Base-by-base conservation (phyloP, 1,140 invertebrate species). In the Magallana angulata region DNA sequence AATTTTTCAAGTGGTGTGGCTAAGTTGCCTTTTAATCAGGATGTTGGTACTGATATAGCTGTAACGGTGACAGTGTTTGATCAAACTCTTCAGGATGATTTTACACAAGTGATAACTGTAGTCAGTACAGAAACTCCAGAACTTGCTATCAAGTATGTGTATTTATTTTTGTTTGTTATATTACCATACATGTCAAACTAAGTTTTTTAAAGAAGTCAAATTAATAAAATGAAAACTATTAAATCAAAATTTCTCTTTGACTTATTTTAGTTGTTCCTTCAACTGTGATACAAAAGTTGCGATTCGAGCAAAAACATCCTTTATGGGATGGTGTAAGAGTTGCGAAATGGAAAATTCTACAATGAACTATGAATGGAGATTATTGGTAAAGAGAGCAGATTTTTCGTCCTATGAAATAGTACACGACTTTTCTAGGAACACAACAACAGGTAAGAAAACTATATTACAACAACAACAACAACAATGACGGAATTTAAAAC, bases 31-130 rank as follows among this genome's bases (percentile, higher is more conserved):
- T 12, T 76, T 30, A 30, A 76, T 30, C 24, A 30, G 12, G 24
- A 76, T 76, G 30, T 30, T 30, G 68, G 36, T 12, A 30, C 24
- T 57, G 81, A 58, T n/a, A 14, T 82, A 16, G 8, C 57, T 82
- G 14, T 82, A n/a, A 82, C 81, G 4, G 81, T 82, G 9, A 82
- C 48, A n/a, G 81, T 82, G 81, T 18, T 57, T 82, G 81, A 58
- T 7, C 56, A 58, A 8, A 18, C 48, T 30, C n/a, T 6, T 57
- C 14, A 82, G 4, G 48, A 57, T 82, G 18, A 57, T 8, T 82
- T 82, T 14, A 82, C 81, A 82, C 81, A 82, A 30, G 57, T 57
- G 3, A 82, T 82, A 16, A 9, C 48, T 18, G 81, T 82, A 8
- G 18, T 57, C 48, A 58, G 57, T n/a, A 58, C 7, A 12, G 24